Conservation (phyloP, 2,113 vertebrate genomes). For the Apodemus speciosus region DNA sequence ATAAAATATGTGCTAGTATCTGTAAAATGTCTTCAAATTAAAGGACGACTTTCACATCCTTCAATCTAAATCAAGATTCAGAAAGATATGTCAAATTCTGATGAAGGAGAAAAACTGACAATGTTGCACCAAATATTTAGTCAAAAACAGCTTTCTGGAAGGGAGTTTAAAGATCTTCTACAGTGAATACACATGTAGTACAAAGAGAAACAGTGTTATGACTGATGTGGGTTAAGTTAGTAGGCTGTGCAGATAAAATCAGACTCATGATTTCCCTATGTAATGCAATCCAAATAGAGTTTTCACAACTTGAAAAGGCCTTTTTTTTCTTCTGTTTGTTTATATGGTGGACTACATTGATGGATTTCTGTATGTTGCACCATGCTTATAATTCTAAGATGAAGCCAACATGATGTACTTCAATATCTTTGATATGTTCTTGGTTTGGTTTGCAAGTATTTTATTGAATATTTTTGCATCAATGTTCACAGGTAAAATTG, state of each 20-base stretch:
- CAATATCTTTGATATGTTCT: too few species aligned
- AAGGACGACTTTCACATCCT: not conserved
- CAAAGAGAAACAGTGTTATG: not conserved
- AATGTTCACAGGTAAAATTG: too few species aligned
- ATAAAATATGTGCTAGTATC: too few species aligned
- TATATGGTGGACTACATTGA: too few species aligned
- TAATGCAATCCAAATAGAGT: not conserved
- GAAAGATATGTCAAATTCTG: not conserved
- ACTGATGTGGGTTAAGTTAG: not conserved
- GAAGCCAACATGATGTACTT: too few species aligned
- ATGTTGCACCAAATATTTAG: not conserved
- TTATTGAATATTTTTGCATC: too few species aligned
- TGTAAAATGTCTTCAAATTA: not conserved
- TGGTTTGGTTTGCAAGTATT: too few species aligned
- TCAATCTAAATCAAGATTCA: not conserved
- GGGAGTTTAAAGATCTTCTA: not conserved
- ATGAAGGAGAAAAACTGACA: not conserved
- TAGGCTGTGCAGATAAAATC: not conserved
- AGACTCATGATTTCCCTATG: not conserved
- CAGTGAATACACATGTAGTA: not conserved
- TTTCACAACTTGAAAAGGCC: not conserved
- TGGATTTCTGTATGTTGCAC: too few species aligned
- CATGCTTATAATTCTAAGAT: too few species aligned
- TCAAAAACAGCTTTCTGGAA: not conserved
- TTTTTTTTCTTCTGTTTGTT: too few species aligned